Base-by-base conservation (phyloP, 23 tunicate genomes). In the Ascidia mentula region DNA sequence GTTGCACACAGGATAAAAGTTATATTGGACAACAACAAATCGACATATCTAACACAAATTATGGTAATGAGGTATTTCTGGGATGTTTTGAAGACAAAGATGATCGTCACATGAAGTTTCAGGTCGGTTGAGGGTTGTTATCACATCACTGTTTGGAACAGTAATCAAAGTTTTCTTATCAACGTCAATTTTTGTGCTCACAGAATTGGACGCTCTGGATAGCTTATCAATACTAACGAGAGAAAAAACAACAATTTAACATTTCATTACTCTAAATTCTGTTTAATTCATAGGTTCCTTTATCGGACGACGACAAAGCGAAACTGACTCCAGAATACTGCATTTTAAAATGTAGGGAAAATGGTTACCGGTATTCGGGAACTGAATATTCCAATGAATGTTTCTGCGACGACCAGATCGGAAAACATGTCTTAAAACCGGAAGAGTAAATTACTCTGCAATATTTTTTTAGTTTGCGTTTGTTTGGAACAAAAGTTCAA, bases 261-360 rank as follows among this genome's bases (percentile, higher is more conserved):
- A n/a, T n/a, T n/a, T n/a, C n/a, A n/a, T n/a, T n/a, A n/a, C n/a
- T 9, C 15, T 42, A 42, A 53, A 53, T 28, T 53, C 24, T 53
- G 22, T 53, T 53, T 26, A 15, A 9, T 15, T 15, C 13, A 53
- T 20, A 81, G 85, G 69, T 81, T 38, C 37, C 22, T 24, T 45
- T 82, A 32, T 32, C 86, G 0, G 77, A 72, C 73, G 86, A 82
- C 18, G 86, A 82, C 24, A 46, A 28, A 34, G 31, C 30, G 1
- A 32, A 73, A 73, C 45, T 82, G 33, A 82, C 86, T 46, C 86
- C 86, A 30, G 86, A 82, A 31, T 82, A 38, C 46, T 82, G 86
- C 79, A 46, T 82, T 33, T 34, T 37, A 45, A 82, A 74, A 73
- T 82, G 86, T 69, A 45, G 86, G 9, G 26, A 34, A 34, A 24